phyloP scores from a whole-genome alignment of 2,113 vertebrate species.

The Antidorcas marsupialis region DNA sequence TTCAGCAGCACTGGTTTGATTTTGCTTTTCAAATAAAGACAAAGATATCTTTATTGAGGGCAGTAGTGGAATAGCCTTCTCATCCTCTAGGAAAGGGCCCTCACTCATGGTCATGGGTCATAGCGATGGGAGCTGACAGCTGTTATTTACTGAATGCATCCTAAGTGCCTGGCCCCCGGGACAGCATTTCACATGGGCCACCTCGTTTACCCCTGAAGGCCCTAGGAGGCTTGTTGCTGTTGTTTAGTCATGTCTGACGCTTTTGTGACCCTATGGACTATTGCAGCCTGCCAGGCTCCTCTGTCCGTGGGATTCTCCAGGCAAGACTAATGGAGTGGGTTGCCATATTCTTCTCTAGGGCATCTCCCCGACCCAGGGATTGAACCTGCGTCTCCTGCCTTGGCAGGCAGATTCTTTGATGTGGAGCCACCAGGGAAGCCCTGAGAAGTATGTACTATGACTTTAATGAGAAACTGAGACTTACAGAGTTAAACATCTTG shows the following conservation, averaged over 20 bases:
- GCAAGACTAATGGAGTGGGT: not conserved
- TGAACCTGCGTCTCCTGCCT: not conserved
- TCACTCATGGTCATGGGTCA: not conserved
- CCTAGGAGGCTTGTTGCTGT: accelerated
- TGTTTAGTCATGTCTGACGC: accelerated
- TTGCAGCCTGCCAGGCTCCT: not conserved
- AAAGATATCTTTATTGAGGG: not conserved
- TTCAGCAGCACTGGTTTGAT: not conserved
- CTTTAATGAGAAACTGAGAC: not conserved
- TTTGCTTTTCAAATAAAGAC: not conserved
- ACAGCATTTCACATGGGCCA: not conserved
- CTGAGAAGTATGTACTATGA: accelerated
- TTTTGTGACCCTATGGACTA: not conserved
- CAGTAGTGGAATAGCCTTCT: not conserved
- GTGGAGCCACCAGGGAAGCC: not conserved
- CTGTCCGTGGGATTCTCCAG: not conserved
- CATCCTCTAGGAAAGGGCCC: not conserved
- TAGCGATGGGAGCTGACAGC: accelerated
- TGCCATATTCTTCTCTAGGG: not conserved
- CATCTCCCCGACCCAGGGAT: not conserved
- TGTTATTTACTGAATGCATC: not conserved
- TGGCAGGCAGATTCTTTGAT: not conserved
- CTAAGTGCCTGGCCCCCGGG: not conserved
- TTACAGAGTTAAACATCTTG: not conserved
- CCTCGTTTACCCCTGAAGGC: not conserved